Percentiles rank a stretch among this genome's conserved stretches.
Conservation (phyloP, 1,140 invertebrate species). For the Neodiprion fabricii region DNA sequence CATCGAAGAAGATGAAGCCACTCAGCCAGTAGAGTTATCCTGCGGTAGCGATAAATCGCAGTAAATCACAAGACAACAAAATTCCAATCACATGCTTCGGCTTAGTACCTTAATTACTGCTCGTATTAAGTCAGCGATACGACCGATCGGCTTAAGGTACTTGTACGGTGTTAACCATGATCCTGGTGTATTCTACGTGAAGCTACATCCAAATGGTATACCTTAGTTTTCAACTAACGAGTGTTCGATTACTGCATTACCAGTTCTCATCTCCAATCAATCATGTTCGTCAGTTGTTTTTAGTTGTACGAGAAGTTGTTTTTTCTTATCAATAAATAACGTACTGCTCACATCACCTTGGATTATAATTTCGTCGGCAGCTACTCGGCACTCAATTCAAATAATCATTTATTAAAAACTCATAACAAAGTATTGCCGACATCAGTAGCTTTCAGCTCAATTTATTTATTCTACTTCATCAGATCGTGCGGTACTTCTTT, state of each 20-base stretch:
- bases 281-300: neutral
- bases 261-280: neutral
- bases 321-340: neutral
- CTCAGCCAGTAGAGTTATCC: too few species aligned
- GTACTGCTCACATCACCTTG: neutral
- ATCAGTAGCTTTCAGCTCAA: too few species aligned
- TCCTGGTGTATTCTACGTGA: slow-evolving; percentile 36
- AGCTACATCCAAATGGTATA: slow-evolving; percentile 34
- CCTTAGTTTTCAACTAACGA: too few species aligned
- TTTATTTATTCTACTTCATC: slow-evolving; percentile 26
- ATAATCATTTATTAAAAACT: neutral
- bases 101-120: too few species aligned
- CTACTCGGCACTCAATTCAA: neutral
- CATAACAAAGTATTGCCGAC: too few species aligned
- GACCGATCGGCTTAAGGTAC: slow-evolving; percentile 12
- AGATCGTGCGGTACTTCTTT: slow-evolving; percentile 60
- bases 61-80: too few species aligned
- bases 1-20: too few species aligned
- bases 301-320: neutral
- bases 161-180: slow-evolving; percentile 31
- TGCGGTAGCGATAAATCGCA: too few species aligned
- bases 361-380: slow-evolving; percentile 5
- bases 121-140: neutral
- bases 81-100: too few species aligned
- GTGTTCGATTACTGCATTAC: neutral